phyloP scores from a whole-genome alignment of 2,888 invertebrate genomes.

The Coenonympha arcania region DNA sequence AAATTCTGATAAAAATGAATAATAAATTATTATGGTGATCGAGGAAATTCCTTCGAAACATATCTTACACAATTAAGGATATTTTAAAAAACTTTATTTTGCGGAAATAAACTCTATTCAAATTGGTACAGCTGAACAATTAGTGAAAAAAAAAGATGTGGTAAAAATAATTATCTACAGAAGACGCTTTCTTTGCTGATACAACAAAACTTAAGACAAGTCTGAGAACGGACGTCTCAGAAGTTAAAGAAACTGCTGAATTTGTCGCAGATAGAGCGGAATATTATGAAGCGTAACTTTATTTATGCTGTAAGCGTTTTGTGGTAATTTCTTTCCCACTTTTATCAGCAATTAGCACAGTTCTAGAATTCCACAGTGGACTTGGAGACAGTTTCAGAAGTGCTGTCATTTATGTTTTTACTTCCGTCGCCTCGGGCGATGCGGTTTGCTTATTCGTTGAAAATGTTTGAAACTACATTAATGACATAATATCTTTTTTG shows the following conservation, averaged over 20 bases:
- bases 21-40: no score
- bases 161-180: neutral
- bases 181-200: neutral
- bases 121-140: no score
- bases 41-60: no score
- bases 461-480: neutral
- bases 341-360: constrained; percentile 11
- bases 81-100: no score
- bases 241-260: constrained; percentile 4
- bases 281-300: neutral
- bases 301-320: neutral
- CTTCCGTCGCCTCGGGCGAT: neutral
- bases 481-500: neutral
- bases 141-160: no score
- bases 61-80: no score
- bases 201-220: neutral
- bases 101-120: no score
- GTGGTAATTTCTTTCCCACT: constrained; percentile 4
- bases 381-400: constrained; percentile 3
- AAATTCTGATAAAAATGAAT: no score
- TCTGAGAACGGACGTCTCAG: neutral
- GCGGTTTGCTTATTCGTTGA: neutral
- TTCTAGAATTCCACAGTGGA: neutral
- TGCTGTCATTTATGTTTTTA: neutral
- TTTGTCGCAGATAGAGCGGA: constrained; percentile 1